These are phyloP conservation scores for Polietes domitor DNA, from an alignment of 2,888 invertebrate genomes.

Conservation along the genomic window DNA sequence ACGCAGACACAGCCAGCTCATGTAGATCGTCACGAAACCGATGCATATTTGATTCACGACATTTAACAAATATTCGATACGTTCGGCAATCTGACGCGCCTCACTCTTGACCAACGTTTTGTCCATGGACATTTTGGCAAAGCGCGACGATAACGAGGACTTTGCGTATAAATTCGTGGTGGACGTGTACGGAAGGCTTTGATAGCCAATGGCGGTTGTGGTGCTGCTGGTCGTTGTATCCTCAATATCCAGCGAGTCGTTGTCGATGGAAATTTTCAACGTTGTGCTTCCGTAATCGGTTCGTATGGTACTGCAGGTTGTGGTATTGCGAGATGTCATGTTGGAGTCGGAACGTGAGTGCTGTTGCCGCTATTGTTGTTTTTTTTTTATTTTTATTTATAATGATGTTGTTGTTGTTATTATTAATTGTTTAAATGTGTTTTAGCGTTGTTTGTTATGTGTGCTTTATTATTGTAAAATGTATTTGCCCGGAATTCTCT, in stretches of 20 bases:
- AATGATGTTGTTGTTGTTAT: slow-evolving; percentile 13
- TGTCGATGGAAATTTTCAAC: slow-evolving; percentile 63
- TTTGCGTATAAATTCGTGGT: slow-evolving; percentile 58
- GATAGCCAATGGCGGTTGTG: slow-evolving; percentile 50
- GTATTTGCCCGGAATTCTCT: slow-evolving; percentile 48
- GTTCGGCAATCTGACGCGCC: slow-evolving; percentile 67
- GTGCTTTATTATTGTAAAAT: slow-evolving; percentile 39
- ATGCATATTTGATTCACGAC: slow-evolving; percentile 78
- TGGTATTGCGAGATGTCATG: slow-evolving; percentile 57
- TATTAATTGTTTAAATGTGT: slow-evolving; percentile 32
- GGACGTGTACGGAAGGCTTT: slow-evolving; percentile 53
- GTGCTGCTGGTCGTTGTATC: slow-evolving; percentile 28
- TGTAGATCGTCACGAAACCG: slow-evolving; percentile 78
- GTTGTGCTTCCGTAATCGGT: slow-evolving; percentile 76
- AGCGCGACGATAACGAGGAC: slow-evolving; percentile 38
- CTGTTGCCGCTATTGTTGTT: neutral
- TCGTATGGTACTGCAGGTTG: slow-evolving; percentile 62
- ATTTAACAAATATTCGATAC: slow-evolving; percentile 73
- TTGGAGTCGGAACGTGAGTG: slow-evolving; percentile 1
- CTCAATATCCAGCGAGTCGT: slow-evolving; percentile 33
- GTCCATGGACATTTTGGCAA: slow-evolving; percentile 71
- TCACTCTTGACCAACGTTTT: slow-evolving; percentile 68
- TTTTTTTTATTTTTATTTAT: neutral
- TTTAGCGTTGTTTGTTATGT: slow-evolving; percentile 15
- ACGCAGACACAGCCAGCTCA: slow-evolving; percentile 75